Evolutionary conservation across 2,113 vertebrate genomes (phyloP), one percentile per base, ranked within the genome.

Genomic region (Ailurus styani): DNA sequence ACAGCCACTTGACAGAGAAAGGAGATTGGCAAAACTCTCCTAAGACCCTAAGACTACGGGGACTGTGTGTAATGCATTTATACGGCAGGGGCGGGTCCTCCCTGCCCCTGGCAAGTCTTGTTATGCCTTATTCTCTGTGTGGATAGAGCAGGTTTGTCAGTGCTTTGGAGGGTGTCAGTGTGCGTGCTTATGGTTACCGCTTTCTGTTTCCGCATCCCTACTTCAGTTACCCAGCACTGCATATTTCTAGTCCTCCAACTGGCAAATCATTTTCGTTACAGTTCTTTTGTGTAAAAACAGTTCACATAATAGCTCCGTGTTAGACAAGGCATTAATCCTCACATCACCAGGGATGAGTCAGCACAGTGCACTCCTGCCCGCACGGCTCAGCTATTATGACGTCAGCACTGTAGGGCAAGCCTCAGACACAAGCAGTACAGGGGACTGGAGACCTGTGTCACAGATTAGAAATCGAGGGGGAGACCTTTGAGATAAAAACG

Each of bases 1-100:
- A 98, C 98, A 98, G 98, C 98, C 98, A 98, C 98, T 98, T 98
- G 98, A 98, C 98, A 98, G 62, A 87, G 92, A 98, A 98, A 98
- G 96, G 98, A 98, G 96, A 97, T 97, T 98, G 98, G 98, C 98
- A 98, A 98, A 98, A 98, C 97, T 98, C 97, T 96, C 97, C 91
- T 96, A 97, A 97, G 97, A 98, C 97, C 97, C 91, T 96, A 97
- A 97, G 97, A 98, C 97, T 81, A 98, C 96, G 85, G 98, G 97
- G 98, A 95, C 97, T 98, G 90, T 98, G 96, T 97, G 92, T 98
- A 98, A 98, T 98, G 98, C 97, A 98, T 98, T 99, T 98, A 96
- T 98, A 95, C 95, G 98, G 97, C 97, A 97, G 97, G 97, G 96
- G 88, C 57, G 87, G 97, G 97, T 98, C 97, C 97, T 98, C 93